Evolutionary conservation across 1,140 invertebrate genomes (phyloP).

Genomic region (Papilio xuthus): DNA sequence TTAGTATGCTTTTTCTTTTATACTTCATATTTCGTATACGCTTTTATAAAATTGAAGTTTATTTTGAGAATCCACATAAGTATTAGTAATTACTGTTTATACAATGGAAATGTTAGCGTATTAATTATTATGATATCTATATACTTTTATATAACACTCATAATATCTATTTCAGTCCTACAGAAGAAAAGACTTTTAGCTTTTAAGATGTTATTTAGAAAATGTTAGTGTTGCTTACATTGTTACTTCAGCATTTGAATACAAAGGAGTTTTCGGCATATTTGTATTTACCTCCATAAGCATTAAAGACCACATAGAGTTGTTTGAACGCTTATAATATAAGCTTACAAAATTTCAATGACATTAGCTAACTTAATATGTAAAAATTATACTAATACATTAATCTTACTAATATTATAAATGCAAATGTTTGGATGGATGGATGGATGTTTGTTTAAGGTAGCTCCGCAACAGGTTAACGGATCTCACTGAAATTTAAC

Average conservation of each 20-base stretch:
- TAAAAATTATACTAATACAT: no score
- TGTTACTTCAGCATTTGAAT: not conserved
- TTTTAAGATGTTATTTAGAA: not conserved
- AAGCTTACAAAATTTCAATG: no score
- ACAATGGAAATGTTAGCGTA: not conserved
- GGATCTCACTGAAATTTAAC: no score
- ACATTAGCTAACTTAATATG: no score
- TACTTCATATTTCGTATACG: conserved; percentile 31
- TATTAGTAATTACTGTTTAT: not conserved
- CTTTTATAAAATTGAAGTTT: conserved; percentile 30
- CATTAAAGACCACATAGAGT: no score
- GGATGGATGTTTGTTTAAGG: no score
- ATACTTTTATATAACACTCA: not conserved
- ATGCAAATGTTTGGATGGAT: no score
- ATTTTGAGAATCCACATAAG: conserved; percentile 14
- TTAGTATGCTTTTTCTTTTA: conserved; percentile 32
- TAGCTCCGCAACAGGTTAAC: no score
- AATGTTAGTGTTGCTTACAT: not conserved
- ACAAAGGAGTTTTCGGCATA: not conserved
- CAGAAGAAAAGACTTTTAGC: no score
- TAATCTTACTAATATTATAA: no score
- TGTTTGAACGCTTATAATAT: no score
- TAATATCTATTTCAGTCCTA: no score
- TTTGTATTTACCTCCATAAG: not conserved
- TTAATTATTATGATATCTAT: not conserved